Evolutionary conservation across 2,797 vertebrate species (phyloP).

Genomic region (Mormyrus hasselquistii): DNA sequence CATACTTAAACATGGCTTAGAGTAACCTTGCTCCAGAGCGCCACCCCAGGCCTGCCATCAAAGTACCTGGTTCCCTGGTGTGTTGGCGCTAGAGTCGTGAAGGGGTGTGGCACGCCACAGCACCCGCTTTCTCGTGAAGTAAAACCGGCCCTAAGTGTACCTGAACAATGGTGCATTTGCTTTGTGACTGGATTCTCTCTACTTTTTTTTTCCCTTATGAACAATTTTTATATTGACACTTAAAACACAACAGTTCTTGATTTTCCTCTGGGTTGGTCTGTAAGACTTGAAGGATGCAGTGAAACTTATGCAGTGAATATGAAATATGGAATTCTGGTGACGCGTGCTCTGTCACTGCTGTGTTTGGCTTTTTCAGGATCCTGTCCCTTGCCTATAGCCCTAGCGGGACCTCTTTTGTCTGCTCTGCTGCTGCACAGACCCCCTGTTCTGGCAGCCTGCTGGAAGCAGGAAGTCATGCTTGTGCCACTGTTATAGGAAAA

Average conservation of each 20-base stretch:
- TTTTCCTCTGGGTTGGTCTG: background rate
- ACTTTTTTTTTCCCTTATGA: background rate
- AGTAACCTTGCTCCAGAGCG: background rate
- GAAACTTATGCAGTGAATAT: background rate
- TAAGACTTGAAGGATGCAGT: background rate
- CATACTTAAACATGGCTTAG: background rate
- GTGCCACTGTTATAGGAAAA: slow-evolving; percentile 72
- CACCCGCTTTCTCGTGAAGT: background rate
- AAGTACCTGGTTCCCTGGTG: background rate
- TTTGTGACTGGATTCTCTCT: background rate
- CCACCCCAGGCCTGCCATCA: background rate
- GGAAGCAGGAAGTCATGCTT: slow-evolving; percentile 48
- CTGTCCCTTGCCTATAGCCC: slow-evolving; percentile 91
- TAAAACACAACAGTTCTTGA: background rate
- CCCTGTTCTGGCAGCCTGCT: slow-evolving; percentile 43
- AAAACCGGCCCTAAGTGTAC: background rate
- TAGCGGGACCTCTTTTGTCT: slow-evolving; percentile 87
- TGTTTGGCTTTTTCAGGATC: slow-evolving; percentile 63
- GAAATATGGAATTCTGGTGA: background rate
- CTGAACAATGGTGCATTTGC: background rate
- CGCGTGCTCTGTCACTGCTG: background rate
- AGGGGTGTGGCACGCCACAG: background rate
- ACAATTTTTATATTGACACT: background rate
- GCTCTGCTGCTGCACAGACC: slow-evolving; percentile 80
- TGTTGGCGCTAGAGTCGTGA: background rate